phyloP scores from a whole-genome alignment of 2,113 vertebrate genomes.

The Vulpes vulpes region DNA sequence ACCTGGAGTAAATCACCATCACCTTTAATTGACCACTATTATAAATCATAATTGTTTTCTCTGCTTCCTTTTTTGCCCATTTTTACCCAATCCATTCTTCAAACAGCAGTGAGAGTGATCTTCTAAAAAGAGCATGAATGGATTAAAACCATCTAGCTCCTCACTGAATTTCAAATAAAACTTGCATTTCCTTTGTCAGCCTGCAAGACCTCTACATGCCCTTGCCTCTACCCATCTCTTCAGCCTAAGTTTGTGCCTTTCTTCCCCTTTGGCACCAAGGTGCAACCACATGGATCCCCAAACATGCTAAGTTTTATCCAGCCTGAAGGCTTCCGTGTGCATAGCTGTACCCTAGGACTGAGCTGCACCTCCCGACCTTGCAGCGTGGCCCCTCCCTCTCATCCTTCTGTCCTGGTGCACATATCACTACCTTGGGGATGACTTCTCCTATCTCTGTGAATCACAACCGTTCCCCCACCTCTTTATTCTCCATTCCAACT shows the following conservation, averaged over 20 bases:
- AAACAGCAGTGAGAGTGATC: background rate
- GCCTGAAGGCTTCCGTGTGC: rapidly evolving
- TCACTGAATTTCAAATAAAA: background rate
- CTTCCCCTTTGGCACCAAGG: background rate
- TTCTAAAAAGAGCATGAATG: background rate
- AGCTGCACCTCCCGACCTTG: background rate
- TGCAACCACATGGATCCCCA: background rate
- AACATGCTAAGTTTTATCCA: background rate
- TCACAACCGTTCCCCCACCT: background rate
- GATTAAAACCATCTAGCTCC: background rate
- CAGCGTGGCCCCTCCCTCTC: background rate
- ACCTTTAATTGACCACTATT: background rate
- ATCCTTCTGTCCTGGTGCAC: background rate
- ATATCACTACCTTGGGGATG: background rate
- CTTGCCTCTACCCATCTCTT: background rate
- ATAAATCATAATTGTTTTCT: background rate
- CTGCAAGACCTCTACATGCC: background rate
- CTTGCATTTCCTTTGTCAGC: background rate
- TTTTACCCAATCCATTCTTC: background rate
- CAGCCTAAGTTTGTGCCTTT: background rate
- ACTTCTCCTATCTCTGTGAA: background rate
- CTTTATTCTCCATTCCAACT: background rate
- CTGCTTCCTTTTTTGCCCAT: background rate
- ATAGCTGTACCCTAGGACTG: background rate
- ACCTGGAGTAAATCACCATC: background rate